Conservation (phyloP, 2,113 vertebrate genomes). For the Syngnathus typhle region DNA sequence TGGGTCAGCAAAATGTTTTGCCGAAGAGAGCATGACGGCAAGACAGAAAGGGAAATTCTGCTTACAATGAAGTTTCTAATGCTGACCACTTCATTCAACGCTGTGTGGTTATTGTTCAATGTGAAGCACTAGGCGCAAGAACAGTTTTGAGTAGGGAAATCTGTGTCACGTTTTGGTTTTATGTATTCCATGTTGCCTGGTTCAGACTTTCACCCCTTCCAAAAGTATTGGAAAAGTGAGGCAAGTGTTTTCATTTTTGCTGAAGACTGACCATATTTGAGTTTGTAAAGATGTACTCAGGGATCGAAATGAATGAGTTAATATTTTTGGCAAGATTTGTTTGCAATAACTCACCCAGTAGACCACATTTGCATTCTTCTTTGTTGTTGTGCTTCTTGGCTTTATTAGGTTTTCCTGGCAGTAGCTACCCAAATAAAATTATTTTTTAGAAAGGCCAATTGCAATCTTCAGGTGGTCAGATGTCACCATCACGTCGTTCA, state of each 20-base stretch:
- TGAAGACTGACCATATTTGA: too few relatives aligned
- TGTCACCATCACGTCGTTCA: background rate
- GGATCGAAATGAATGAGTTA: too few relatives aligned
- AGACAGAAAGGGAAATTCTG: slow-evolving; percentile 30
- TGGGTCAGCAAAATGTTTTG: slow-evolving; percentile 54
- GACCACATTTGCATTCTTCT: too few relatives aligned
- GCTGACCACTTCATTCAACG: slow-evolving; percentile 40
- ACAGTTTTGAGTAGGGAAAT: background rate
- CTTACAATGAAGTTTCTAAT: slow-evolving; percentile 45
- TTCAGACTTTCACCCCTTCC: background rate
- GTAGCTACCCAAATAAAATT: too few relatives aligned
- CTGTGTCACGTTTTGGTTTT: slow-evolving; percentile 2
- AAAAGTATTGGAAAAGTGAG: background rate
- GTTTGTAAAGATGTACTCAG: too few relatives aligned
- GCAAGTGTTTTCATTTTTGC: background rate
- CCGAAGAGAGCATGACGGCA: slow-evolving; percentile 21
- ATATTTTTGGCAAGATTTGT: too few relatives aligned
- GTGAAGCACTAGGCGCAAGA: slow-evolving; percentile 15
- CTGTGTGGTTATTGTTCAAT: slow-evolving; percentile 35
- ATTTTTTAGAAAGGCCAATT: background rate
- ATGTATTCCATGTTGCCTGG: background rate
- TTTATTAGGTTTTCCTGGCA: too few relatives aligned
- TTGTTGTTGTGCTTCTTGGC: too few relatives aligned
- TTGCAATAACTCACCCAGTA: too few relatives aligned
- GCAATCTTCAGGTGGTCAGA: background rate